phyloP scores from a whole-genome alignment of 1,140 invertebrate genomes.

The Zophobas morio region DNA sequence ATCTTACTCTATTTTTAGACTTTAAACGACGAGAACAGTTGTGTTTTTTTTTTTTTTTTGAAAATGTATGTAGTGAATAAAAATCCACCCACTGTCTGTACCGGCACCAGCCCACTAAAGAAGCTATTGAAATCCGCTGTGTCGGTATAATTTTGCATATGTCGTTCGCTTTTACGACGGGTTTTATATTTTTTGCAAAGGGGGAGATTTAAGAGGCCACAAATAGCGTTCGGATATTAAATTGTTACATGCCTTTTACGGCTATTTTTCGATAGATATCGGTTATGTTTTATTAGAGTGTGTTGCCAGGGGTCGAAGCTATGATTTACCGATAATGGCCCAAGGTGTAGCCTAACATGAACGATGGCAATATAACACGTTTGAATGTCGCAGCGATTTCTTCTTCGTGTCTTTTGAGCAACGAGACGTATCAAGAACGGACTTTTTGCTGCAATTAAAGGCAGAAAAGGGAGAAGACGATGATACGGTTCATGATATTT shows the following conservation, averaged over 20 bases:
- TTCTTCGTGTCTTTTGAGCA: slow-evolving; percentile 32
- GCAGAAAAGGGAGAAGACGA: slow-evolving; percentile 1
- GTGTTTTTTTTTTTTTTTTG: no score
- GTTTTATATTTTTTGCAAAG: background rate
- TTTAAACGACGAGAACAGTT: no score
- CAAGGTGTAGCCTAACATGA: slow-evolving; percentile 39
- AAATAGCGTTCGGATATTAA: slow-evolving; percentile 4
- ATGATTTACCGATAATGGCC: slow-evolving; percentile 51
- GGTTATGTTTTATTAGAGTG: slow-evolving; percentile 31
- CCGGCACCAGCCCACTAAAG: no score
- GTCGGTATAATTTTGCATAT: background rate
- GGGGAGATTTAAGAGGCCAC: slow-evolving; percentile 17
- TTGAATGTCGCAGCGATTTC: slow-evolving; percentile 21
- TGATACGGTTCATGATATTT: background rate
- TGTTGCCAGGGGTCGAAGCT: slow-evolving; percentile 11
- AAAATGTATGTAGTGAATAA: no score
- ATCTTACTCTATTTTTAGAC: no score
- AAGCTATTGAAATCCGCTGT: no score
- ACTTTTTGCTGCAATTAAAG: slow-evolving; percentile 8
- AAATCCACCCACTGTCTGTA: no score
- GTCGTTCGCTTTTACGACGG: background rate
- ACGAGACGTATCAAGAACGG: no score
- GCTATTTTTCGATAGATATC: slow-evolving; percentile 21
- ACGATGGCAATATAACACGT: slow-evolving; percentile 57
- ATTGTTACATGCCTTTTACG: slow-evolving; percentile 7